phyloP scores from a whole-genome alignment of 30 jellyfish, hydroid and myxozoan species.

The Mastigias papua region DNA sequence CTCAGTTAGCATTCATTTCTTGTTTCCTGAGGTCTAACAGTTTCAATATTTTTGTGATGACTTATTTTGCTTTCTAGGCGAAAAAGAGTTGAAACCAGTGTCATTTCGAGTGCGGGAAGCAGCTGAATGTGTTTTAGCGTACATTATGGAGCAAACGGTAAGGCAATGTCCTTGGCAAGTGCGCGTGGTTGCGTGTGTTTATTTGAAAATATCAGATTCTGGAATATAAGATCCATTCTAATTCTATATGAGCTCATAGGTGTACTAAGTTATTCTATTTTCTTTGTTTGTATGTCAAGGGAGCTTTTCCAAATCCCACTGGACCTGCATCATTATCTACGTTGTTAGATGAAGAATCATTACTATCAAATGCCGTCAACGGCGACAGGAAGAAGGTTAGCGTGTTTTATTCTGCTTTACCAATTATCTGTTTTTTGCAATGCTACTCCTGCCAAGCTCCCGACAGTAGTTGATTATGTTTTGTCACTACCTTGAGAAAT shows the following conservation, averaged over 20 bases:
- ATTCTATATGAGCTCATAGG: too few relatives aligned
- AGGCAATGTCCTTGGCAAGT: too few relatives aligned
- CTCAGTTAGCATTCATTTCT: not conserved
- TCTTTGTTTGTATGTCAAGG: constrained; percentile 56
- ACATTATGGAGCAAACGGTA: constrained; percentile 94
- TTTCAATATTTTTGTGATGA: not conserved
- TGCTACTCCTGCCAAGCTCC: too few relatives aligned
- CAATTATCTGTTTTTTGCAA: too few relatives aligned
- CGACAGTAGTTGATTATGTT: too few relatives aligned
- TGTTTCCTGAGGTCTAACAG: not conserved
- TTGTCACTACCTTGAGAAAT: too few relatives aligned
- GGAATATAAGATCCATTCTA: too few relatives aligned
- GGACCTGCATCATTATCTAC: constrained; percentile 95
- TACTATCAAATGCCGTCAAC: constrained; percentile 43
- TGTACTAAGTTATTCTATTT: not conserved
- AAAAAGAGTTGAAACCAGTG: constrained; percentile 93
- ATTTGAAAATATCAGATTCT: too few relatives aligned
- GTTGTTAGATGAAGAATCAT: constrained; percentile 80
- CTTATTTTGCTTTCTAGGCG: constrained; percentile 56
- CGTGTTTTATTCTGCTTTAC: too few relatives aligned
- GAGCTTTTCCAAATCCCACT: constrained; percentile 94
- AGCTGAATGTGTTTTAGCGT: constrained; percentile 93
- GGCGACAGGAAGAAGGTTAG: constrained; percentile 73
- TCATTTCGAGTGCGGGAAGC: constrained; percentile 97
- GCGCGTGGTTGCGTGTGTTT: too few relatives aligned